Evolutionary conservation across 2,888 invertebrate genomes (phyloP).

Genomic region (Drosophila fulvimacula): DNA sequence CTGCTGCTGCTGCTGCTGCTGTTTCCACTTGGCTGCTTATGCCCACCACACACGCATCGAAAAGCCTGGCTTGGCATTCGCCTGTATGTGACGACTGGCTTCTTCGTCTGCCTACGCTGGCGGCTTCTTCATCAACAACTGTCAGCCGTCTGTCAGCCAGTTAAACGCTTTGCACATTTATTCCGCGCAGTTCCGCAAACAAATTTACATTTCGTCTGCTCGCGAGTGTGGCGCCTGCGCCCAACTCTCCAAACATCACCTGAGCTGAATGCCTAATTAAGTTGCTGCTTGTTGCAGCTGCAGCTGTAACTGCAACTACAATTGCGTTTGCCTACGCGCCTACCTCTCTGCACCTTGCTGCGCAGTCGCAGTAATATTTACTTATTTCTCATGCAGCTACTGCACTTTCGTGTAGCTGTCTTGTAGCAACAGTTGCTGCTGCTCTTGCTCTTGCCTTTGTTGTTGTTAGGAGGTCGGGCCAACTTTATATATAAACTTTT

Average conservation of each 20-base stretch:
- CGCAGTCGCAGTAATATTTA: constrained; percentile 41
- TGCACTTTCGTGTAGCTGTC: constrained; percentile 29
- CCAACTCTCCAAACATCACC: constrained; percentile 21
- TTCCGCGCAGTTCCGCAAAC: constrained; percentile 34
- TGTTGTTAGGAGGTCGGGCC: constrained; percentile 35
- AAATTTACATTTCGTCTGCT: constrained; percentile 64
- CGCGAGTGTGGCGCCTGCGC: constrained; percentile 73
- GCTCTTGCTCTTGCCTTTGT: constrained; percentile 8
- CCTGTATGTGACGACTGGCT: constrained; percentile 6
- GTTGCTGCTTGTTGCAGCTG: constrained; percentile 49
- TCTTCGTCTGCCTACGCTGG: constrained; percentile 18
- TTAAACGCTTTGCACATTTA: constrained; percentile 49
- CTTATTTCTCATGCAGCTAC: constrained; percentile 36
- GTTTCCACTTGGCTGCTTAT: constrained; percentile 51
- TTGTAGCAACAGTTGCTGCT: constrained; percentile 18
- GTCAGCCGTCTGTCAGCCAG: constrained; percentile 55
- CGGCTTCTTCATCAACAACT: constrained; percentile 62
- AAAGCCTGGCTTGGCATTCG: constrained; percentile 30
- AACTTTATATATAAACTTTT: constrained; percentile 37
- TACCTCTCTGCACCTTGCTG: constrained; percentile 26
- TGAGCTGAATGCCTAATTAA: constrained; percentile 71
- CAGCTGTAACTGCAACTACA: constrained; percentile 19
- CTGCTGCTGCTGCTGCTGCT: constrained; percentile 18
- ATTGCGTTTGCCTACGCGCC: constrained; percentile 14
- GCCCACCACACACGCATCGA: constrained; percentile 2